Evolutionary conservation across 2,113 vertebrate genomes (phyloP).

Genomic region (Girardinichthys multiradiatus): DNA sequence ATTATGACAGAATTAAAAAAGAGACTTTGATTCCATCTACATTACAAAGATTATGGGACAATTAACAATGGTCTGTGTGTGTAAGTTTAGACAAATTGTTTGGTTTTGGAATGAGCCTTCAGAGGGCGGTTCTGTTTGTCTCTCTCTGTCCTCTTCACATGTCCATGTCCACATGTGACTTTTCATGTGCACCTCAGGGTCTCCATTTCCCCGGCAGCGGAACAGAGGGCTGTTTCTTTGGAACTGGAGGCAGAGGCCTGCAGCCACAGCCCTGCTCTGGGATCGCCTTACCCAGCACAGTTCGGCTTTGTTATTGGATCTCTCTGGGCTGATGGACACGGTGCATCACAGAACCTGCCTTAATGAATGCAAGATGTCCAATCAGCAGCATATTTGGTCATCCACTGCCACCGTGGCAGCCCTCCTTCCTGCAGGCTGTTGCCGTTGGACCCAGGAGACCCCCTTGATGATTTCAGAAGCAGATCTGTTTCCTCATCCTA

Average conservation of each 20-base stretch:
- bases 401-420: slow-evolving; percentile 35
- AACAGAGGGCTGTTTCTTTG: slow-evolving; percentile 74
- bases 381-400: slow-evolving; percentile 64
- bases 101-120: not conserved
- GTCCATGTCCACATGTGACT: slow-evolving; percentile 42
- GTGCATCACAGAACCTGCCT: slow-evolving; percentile 70
- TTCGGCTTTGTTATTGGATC: slow-evolving; percentile 76
- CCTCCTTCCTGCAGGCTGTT: slow-evolving; percentile 56
- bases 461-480: slow-evolving; percentile 45
- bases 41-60: too few species aligned
- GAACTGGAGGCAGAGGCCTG: slow-evolving; percentile 49
- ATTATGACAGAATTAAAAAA: too few species aligned
- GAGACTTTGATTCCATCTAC: too few species aligned
- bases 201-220: slow-evolving; percentile 57
- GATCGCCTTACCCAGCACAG: slow-evolving; percentile 72
- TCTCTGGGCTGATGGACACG: slow-evolving; percentile 65
- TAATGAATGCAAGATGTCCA: slow-evolving; percentile 80
- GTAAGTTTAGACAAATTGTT: not conserved
- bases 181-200: slow-evolving; percentile 46
- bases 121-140: slow-evolving; percentile 1
- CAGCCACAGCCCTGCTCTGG: slow-evolving; percentile 45
- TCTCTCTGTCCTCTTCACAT: slow-evolving; percentile 23
- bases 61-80: not conserved
- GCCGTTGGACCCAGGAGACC: slow-evolving; percentile 33
- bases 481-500: slow-evolving; percentile 22